A percentile compares a stretch with the other conserved stretches of the same genome.
phyloP scores from a whole-genome alignment of 2,888 invertebrate genomes.

The Brachypterus glaber region DNA sequence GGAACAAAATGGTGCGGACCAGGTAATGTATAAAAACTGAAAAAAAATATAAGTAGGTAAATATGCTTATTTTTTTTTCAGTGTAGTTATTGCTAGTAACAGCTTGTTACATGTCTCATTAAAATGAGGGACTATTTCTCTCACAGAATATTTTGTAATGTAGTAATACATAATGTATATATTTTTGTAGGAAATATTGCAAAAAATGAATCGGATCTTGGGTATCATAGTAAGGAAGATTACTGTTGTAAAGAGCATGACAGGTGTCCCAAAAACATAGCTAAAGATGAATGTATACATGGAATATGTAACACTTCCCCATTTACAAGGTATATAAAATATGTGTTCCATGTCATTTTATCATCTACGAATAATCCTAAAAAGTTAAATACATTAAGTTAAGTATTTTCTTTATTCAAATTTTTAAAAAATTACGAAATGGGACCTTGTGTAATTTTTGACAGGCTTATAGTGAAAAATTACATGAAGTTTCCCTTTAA shows the following conservation, averaged over 20 bases:
- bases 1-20: conserved; percentile 76
- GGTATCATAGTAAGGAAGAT: conserved; percentile 54
- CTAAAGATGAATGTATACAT: conserved; percentile 50
- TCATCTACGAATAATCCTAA: too few species aligned
- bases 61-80: neutral
- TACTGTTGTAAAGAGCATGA: conserved; percentile 67
- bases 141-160: neutral
- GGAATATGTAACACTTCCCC: conserved; percentile 60
- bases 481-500: too few species aligned
- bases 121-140: neutral
- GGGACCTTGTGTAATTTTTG: too few species aligned
- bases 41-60: neutral
- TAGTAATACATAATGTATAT: conserved; percentile 1
- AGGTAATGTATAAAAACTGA: conserved; percentile 39
- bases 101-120: neutral
- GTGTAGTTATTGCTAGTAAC: too few species aligned
- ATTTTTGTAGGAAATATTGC: conserved; percentile 48
- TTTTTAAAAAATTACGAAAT: too few species aligned
- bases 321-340: conserved; percentile 52
- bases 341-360: too few species aligned
- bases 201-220: conserved; percentile 53
- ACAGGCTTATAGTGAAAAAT: too few species aligned
- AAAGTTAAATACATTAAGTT: too few species aligned
- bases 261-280: conserved; percentile 53
- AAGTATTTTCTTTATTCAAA: too few species aligned